Evolutionary conservation across 1,140 invertebrate species (phyloP), one percentile per base, ranked within the genome.

Genomic region (Gryon sp.): DNA sequence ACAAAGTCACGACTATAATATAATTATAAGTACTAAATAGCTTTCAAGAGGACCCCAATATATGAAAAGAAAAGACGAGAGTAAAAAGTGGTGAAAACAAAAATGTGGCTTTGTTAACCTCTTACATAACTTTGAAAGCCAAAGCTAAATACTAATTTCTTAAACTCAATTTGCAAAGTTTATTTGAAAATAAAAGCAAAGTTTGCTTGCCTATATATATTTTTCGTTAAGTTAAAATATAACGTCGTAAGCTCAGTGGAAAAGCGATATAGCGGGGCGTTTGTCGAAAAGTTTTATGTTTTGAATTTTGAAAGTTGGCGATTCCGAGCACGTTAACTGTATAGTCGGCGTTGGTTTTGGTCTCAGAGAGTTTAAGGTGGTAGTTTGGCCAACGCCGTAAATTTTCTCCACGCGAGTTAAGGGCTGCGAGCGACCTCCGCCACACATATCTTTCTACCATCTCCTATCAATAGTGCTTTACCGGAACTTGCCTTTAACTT

Each of bases 291-390:
- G 76, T 78, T 78, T 78, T 66, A 74, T 46, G 60, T 52, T 65
- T 55, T 65, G 76, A 74, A 78, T 70, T 78, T 78, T 78, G 76
- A 75, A 78, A 78, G 76, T 78, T 78, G 11, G 65, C 65, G 57
- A 62, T 69, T 59, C 69, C 63, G 57, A 57, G 73, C 63, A 75
- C 55, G 72, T 68, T 68, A 46, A 40, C 63, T 65, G 57, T 57
- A 68, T n/a, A n/a, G n/a, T n/a, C n/a, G n/a, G n/a, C n/a, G 73
- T 12, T 41, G 52, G 59, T 28, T 48, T 48, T 74, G 69, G 59
- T 65, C 63, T 66, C 59, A 43, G 55, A 24, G 63, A 75, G 70
- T 78, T 78, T 70, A 78, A 78, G 76, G 70, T 70, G 70, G 70
- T 78, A 78, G 76, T 78, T 78, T 72, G 72, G 65, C 66, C 55